Evolutionary conservation across 2,888 invertebrate species (phyloP).

Genomic region (Anodontia alba): DNA sequence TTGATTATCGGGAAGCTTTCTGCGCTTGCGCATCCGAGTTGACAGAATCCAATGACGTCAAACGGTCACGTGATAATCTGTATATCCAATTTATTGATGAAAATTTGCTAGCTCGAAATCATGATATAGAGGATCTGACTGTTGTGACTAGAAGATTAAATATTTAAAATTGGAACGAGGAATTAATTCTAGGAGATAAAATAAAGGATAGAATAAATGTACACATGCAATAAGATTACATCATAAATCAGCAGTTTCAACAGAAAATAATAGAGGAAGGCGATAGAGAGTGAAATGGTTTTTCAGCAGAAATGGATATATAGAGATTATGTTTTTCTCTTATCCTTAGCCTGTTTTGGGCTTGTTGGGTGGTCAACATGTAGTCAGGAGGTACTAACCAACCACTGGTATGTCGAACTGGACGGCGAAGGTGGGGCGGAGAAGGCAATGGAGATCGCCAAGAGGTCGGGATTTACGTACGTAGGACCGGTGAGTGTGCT

Average conservation of each 20-base stretch:
- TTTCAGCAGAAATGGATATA: slow-evolving; percentile 42
- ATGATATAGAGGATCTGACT: slow-evolving; percentile 1
- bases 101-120: slow-evolving; percentile 14
- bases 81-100: slow-evolving; percentile 25
- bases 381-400: slow-evolving; percentile 92
- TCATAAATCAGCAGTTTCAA: background rate
- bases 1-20: slow-evolving; percentile 21
- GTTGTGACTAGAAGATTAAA: background rate
- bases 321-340: slow-evolving; percentile 40
- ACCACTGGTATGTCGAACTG: slow-evolving; percentile 96
- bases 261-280: background rate
- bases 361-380: slow-evolving; percentile 42
- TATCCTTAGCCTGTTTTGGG: slow-evolving; percentile 46
- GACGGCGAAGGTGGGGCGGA: slow-evolving; percentile 90
- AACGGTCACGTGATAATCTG: slow-evolving; percentile 52
- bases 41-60: slow-evolving; percentile 61
- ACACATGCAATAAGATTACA: background rate
- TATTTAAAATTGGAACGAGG: slow-evolving; percentile 9
- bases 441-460: slow-evolving; percentile 93
- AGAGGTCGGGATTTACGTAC: slow-evolving; percentile 96
- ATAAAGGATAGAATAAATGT: background rate
- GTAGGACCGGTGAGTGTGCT: slow-evolving; percentile 94
- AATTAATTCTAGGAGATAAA: background rate
- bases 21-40: slow-evolving; percentile 56
- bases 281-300: slow-evolving; percentile 48